These are phyloP conservation scores for Cryptotermes secundus DNA, from an alignment of 1,140 invertebrate genomes.

Conservation along the genomic window DNA sequence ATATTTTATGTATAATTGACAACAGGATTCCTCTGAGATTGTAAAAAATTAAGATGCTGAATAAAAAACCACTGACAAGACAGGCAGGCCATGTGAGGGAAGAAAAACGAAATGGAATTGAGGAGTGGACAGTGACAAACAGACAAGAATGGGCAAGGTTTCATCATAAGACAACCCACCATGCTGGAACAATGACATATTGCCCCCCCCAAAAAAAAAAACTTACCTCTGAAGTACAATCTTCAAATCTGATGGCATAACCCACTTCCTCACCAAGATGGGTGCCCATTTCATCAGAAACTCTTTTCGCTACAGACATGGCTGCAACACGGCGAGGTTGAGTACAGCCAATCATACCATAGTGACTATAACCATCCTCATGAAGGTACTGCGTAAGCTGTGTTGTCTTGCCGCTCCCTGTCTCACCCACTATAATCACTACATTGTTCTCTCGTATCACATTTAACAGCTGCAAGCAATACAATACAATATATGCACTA, in stretches of 20 bases:
- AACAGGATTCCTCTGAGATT: too few relatives aligned
- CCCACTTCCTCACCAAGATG: slow-evolving; percentile 91
- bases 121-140: too few relatives aligned
- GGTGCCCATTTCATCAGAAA: slow-evolving; percentile 95
- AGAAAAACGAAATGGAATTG: too few relatives aligned
- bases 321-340: slow-evolving; percentile 91
- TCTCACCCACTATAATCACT: slow-evolving; percentile 97
- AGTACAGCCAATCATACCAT: slow-evolving; percentile 95
- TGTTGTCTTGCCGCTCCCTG: slow-evolving; percentile 98
- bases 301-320: slow-evolving; percentile 98
- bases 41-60: too few relatives aligned
- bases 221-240: slow-evolving; percentile 88
- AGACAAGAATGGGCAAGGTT: too few relatives aligned
- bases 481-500: slow-evolving; percentile 23
- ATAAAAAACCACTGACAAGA: too few relatives aligned
- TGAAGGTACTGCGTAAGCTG: slow-evolving; percentile 98
- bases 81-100: too few relatives aligned
- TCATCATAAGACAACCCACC: too few relatives aligned
- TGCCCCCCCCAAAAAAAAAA: too few relatives aligned
- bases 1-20: too few relatives aligned
- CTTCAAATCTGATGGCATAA: slow-evolving; percentile 99
- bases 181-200: too few relatives aligned
- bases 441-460: slow-evolving; percentile 94
- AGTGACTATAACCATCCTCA: slow-evolving; percentile 93
- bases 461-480: slow-evolving; percentile 64